These are phyloP conservation scores for Rissa tridactyla DNA, from an alignment of 2,113 vertebrate species.

Conservation along the genomic window DNA sequence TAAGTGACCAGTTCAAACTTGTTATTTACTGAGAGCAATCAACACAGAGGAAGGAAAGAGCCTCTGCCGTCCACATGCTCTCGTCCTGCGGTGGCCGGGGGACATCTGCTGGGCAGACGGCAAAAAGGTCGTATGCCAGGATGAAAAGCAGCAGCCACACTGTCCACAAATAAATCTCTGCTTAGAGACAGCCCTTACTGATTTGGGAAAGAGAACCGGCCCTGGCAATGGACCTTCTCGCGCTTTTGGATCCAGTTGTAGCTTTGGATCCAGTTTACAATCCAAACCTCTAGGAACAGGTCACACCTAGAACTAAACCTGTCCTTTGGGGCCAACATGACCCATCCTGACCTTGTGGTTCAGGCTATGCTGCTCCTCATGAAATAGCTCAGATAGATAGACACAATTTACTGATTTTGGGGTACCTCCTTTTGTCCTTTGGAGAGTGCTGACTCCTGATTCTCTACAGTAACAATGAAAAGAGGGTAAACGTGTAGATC, in stretches of 20 bases:
- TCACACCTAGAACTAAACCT: neutral
- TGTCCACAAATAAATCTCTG: neutral
- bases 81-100: neutral
- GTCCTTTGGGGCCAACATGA: rapidly evolving
- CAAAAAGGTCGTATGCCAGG: neutral
- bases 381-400: neutral
- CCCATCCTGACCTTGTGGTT: neutral
- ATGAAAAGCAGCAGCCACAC: neutral
- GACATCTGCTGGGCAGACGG: conserved; percentile 15
- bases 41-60: neutral
- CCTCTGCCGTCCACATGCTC: neutral
- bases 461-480: neutral
- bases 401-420: neutral
- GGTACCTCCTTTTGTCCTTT: neutral
- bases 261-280: neutral
- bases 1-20: neutral
- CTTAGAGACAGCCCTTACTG: neutral
- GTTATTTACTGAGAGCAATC: conserved; percentile 12
- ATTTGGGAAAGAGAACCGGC: neutral
- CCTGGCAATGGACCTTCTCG: rapidly evolving
- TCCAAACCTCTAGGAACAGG: neutral
- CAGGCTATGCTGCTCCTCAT: neutral
- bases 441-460: neutral
- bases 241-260: neutral
- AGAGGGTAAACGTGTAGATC: neutral